These are phyloP conservation scores for Anas capensis DNA, from an alignment of 2,797 vertebrate species.

Conservation along the genomic window DNA sequence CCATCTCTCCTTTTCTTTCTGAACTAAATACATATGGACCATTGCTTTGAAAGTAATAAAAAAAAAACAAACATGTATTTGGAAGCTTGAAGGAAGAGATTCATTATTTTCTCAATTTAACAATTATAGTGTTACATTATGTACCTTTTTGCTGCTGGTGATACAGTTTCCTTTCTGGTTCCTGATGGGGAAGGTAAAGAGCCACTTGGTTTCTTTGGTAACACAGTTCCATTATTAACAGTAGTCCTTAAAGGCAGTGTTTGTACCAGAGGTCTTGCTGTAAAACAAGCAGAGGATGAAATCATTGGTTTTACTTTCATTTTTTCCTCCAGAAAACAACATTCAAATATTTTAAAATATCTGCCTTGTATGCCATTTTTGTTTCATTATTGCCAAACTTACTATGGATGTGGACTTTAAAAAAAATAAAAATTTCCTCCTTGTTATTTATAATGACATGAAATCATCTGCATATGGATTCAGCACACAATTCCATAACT, in stretches of 20 bases:
- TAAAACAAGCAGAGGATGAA: constrained; percentile 55
- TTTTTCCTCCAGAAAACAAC: not conserved
- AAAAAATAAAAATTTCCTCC: not conserved
- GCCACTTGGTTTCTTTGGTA: constrained; percentile 93
- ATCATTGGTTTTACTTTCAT: not conserved
- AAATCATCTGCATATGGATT: not conserved
- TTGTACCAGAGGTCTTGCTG: constrained; percentile 94
- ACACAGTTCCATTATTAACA: constrained; percentile 93
- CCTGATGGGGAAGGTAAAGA: constrained; percentile 93
- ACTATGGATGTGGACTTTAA: not conserved
- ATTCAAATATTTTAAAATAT: not conserved
- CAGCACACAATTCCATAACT: not conserved
- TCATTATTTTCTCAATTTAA: not conserved
- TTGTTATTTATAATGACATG: not conserved
- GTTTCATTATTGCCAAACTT: not conserved
- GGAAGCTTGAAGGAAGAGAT: not conserved
- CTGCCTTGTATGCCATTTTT: not conserved
- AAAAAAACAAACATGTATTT: not conserved
- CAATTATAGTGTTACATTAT: not conserved
- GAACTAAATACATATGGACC: constrained; percentile 1
- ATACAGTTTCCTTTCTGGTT: constrained; percentile 87
- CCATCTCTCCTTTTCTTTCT: not conserved
- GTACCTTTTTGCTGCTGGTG: constrained; percentile 89
- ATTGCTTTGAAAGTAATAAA: constrained; percentile 33
- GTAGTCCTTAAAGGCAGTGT: constrained; percentile 90